These are phyloP conservation scores for Eupithecia subfuscata DNA, from an alignment of 2,888 invertebrate genomes.

Conservation along the genomic window DNA sequence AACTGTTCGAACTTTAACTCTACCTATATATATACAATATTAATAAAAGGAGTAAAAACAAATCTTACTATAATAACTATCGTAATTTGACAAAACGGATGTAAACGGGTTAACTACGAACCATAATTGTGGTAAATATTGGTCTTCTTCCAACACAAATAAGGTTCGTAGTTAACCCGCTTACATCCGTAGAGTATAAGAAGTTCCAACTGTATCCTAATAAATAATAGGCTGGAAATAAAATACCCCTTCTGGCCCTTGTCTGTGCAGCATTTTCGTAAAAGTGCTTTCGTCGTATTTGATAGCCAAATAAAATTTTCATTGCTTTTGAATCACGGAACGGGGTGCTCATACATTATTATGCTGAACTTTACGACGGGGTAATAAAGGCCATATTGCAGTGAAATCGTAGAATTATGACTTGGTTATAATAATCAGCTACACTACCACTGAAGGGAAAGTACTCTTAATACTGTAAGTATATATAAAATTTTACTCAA, in stretches of 20 bases:
- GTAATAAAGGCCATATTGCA: slow-evolving; percentile 40
- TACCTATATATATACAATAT: not conserved
- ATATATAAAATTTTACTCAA: too few relatives aligned
- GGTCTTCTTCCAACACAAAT: too few relatives aligned
- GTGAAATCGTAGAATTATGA: slow-evolving; percentile 23
- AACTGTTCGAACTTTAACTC: not conserved
- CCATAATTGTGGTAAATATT: too few relatives aligned
- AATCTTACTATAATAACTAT: too few relatives aligned
- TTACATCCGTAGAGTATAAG: not conserved
- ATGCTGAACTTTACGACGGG: slow-evolving; percentile 34
- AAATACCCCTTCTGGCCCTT: slow-evolving; percentile 8
- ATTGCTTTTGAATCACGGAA: slow-evolving; percentile 50
- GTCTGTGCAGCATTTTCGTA: slow-evolving; percentile 41
- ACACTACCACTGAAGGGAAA: not conserved
- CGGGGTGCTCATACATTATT: slow-evolving; percentile 33
- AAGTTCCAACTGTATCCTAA: not conserved
- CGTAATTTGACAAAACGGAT: too few relatives aligned
- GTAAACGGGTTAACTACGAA: too few relatives aligned
- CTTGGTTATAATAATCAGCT: slow-evolving; percentile 12
- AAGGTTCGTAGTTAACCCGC: too few relatives aligned
- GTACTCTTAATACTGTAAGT: too few relatives aligned
- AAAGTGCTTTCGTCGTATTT: slow-evolving; percentile 39
- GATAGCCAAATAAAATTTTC: slow-evolving; percentile 54
- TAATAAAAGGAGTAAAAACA: too few relatives aligned
- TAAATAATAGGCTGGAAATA: not conserved